These are phyloP conservation scores for Drosophila atroscutellata DNA, from an alignment of 2,888 invertebrate genomes.

Conservation along the genomic window DNA sequence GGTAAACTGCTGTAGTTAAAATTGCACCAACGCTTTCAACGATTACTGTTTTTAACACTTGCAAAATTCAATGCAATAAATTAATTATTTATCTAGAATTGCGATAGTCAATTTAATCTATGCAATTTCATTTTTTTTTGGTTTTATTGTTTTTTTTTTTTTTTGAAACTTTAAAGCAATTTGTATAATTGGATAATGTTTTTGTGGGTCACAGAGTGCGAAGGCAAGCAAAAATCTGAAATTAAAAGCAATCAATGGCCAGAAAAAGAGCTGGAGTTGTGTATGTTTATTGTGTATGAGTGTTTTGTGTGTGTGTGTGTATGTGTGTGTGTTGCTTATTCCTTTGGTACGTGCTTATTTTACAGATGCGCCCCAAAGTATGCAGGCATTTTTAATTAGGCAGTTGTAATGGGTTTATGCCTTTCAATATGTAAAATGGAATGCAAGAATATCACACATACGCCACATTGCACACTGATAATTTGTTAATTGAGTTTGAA, in stretches of 20 bases:
- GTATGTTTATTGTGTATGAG: not conserved
- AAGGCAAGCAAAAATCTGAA: conserved; percentile 26
- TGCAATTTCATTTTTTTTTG: not conserved
- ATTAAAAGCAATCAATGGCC: conserved; percentile 51
- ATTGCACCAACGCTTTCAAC: not conserved
- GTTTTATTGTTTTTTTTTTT: not conserved
- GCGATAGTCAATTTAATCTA: conserved; percentile 1
- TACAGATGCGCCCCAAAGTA: conserved; percentile 18
- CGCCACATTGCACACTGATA: conserved; percentile 41
- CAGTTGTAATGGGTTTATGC: not conserved
- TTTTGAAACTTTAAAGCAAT: conserved; percentile 16
- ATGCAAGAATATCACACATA: conserved; percentile 40
- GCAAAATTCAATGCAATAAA: not conserved
- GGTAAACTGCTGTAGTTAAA: not conserved
- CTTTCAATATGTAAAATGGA: not conserved
- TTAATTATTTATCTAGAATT: not conserved
- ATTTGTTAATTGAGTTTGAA: conserved; percentile 66
- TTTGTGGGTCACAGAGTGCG: conserved; percentile 33
- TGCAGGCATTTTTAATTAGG: conserved; percentile 38
- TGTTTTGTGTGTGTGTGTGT: not conserved
- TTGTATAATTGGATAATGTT: conserved; percentile 28
- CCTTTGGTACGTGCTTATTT: conserved; percentile 32
- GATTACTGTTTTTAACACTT: not conserved
- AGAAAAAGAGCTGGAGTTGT: not conserved
- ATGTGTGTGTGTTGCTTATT: conserved; percentile 2